Conservation (phyloP, 1,140 invertebrate species). For the Trachelipus rathkii region DNA sequence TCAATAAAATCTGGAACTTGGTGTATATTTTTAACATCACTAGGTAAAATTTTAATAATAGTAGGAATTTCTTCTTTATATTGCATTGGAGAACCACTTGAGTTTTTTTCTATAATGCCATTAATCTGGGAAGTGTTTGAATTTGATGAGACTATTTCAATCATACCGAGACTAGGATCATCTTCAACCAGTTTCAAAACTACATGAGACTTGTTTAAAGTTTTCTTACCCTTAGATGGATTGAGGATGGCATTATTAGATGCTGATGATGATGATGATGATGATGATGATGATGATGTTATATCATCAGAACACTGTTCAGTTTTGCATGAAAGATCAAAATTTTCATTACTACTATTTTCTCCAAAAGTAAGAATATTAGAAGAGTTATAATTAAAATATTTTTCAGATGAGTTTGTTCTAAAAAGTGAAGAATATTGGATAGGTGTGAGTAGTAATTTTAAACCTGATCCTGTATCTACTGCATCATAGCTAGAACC, state of each 20-base stretch:
- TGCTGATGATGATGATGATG: not conserved
- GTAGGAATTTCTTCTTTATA: not conserved
- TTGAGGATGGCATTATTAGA: too few relatives aligned
- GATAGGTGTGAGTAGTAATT: not conserved
- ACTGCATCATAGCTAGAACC: not conserved
- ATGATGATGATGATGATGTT: not conserved
- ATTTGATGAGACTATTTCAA: not conserved
- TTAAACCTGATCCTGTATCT: not conserved
- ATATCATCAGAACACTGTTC: not conserved
- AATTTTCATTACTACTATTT: not conserved
- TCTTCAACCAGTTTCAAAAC: not conserved
- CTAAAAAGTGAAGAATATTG: not conserved
- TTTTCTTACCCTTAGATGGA: not conserved
- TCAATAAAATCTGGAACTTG: not conserved
- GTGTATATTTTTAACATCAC: not conserved
- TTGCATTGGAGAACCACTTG: not conserved
- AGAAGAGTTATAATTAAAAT: too few relatives aligned
- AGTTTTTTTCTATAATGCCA: not conserved
- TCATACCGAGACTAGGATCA: not conserved
- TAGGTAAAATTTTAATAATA: not conserved
- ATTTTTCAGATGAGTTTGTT: not conserved
- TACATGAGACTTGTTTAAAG: not conserved
- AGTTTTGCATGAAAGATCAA: not conserved
- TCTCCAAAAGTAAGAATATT: not conserved
- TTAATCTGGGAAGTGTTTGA: not conserved